Percentiles rank a stretch among this genome's conserved stretches.
These are phyloP conservation scores for Tuberolachnus salignus DNA, from an alignment of 2,888 invertebrate species.

Conservation along the genomic window DNA sequence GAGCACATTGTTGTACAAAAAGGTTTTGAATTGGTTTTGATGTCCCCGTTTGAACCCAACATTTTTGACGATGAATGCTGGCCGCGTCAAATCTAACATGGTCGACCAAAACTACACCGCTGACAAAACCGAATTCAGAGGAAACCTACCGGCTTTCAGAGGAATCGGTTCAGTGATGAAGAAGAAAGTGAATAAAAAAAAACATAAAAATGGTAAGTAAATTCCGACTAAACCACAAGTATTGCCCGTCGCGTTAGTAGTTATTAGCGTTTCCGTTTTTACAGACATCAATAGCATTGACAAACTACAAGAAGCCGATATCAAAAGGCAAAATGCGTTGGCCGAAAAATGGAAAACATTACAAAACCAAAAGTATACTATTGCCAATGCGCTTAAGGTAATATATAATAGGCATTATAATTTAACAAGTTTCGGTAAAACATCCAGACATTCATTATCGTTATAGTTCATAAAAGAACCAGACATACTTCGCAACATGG, in stretches of 20 bases:
- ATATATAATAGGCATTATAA: background rate
- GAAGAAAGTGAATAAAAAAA: background rate
- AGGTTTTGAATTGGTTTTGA: too few species aligned
- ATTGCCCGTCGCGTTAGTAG: too few species aligned
- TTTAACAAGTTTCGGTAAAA: background rate
- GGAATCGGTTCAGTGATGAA: slow-evolving; percentile 26
- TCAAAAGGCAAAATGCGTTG: slow-evolving; percentile 53
- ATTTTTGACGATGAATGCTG: background rate
- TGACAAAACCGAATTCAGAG: slow-evolving; percentile 19
- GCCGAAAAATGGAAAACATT: slow-evolving; percentile 53
- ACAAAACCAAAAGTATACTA: slow-evolving; percentile 49
- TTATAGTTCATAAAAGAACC: too few species aligned
- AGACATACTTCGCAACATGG: too few species aligned
- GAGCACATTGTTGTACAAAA: background rate
- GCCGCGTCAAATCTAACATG: background rate
- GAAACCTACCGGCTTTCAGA: slow-evolving; percentile 53
- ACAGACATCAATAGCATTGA: background rate
- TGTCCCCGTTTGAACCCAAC: too few species aligned
- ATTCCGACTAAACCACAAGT: too few species aligned
- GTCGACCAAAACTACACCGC: background rate
- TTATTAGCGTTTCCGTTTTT: background rate
- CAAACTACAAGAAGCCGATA: slow-evolving; percentile 31
- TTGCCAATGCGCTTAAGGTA: slow-evolving; percentile 54
- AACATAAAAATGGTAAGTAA: background rate
- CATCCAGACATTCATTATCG: too few species aligned